A percentile compares a stretch with the other conserved stretches of the same genome.
These are phyloP conservation scores for Microcebus jonahi DNA, from an alignment of 2,113 vertebrate genomes.

Conservation along the genomic window DNA sequence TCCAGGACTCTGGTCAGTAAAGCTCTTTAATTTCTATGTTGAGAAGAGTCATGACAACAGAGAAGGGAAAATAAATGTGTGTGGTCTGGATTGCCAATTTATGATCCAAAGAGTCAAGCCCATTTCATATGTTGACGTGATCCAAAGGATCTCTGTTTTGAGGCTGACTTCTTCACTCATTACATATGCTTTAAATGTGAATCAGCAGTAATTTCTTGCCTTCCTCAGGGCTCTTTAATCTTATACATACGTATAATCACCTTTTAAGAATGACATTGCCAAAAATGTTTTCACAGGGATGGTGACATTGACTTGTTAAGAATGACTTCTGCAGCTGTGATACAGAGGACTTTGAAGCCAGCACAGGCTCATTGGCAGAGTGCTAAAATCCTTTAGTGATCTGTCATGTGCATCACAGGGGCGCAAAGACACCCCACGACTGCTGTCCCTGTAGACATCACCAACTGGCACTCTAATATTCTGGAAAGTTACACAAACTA, in stretches of 20 bases:
- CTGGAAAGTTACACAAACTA: neutral
- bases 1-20: constrained; percentile 14
- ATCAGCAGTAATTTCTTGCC: neutral
- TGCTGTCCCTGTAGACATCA: neutral
- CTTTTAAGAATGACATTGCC: neutral
- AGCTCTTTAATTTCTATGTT: constrained; percentile 3
- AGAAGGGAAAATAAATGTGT: neutral
- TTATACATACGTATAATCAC: neutral
- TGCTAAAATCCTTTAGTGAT: neutral
- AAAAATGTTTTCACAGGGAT: neutral
- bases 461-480: neutral
- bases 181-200: neutral
- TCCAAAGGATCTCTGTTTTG: neutral
- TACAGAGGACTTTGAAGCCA: neutral
- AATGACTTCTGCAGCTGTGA: neutral
- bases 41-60: neutral
- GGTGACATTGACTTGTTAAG: neutral
- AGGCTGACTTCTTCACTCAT: neutral
- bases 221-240: neutral
- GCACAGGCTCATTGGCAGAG: neutral
- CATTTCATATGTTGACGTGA: neutral
- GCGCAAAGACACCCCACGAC: neutral
- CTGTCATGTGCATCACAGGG: neutral
- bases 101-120: neutral
- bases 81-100: neutral